Percentiles rank a stretch among this genome's conserved stretches.
These are phyloP conservation scores for Scaptomyza tumidula DNA, from an alignment of 2,888 invertebrate species.

Conservation along the genomic window DNA sequence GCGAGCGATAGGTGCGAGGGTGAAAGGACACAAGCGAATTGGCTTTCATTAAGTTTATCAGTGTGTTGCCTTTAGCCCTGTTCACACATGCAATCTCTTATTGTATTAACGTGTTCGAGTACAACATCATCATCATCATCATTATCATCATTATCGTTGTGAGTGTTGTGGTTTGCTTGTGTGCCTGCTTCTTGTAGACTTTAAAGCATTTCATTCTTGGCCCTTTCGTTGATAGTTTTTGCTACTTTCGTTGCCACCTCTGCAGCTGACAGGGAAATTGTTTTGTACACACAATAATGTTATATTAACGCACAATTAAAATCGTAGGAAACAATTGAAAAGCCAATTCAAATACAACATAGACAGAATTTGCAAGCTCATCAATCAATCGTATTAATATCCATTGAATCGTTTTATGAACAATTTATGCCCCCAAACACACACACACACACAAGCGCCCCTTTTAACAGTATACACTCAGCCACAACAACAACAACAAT, in stretches of 20 bases:
- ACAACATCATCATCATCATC: conserved; percentile 26
- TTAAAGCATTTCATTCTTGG: conserved; percentile 45
- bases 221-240: conserved; percentile 11
- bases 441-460: neutral
- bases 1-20: neutral
- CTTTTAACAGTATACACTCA: conserved; percentile 15
- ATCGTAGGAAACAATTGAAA: conserved; percentile 8
- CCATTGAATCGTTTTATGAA: conserved; percentile 29
- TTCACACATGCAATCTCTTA: neutral
- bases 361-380: neutral
- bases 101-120: conserved; percentile 4
- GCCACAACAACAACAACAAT: conserved; percentile 9
- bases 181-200: conserved; percentile 34
- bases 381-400: conserved; percentile 51
- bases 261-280: conserved; percentile 46
- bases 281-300: conserved; percentile 50
- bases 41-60: conserved; percentile 56
- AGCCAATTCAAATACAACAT: conserved; percentile 4
- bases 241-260: conserved; percentile 18
- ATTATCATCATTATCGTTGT: neutral
- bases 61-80: conserved; percentile 10
- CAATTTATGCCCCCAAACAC: too few species aligned
- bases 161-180: conserved; percentile 4
- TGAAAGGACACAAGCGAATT: conserved; percentile 26
- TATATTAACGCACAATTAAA: conserved; percentile 53